Conservation (phyloP, 2,113 vertebrate species). For the Laterallus jamaicensis region DNA sequence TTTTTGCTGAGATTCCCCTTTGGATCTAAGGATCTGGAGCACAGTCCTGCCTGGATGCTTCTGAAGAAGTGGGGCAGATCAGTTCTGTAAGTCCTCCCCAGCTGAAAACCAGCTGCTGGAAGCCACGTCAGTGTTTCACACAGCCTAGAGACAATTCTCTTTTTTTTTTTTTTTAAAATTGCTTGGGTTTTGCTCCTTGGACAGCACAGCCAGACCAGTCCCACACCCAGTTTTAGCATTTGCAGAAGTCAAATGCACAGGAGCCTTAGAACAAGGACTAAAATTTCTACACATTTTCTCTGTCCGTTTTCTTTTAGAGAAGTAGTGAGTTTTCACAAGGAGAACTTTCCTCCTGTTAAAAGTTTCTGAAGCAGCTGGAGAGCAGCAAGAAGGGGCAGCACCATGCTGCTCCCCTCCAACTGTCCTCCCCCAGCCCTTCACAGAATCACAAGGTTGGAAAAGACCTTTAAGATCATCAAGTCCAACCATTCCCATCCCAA, state of each 20-base stretch:
- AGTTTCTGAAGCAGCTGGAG: neutral
- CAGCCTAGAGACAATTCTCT: neutral
- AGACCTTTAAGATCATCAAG: too few species aligned
- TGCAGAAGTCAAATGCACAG: neutral
- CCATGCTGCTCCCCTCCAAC: neutral
- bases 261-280: neutral
- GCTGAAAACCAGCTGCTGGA: neutral
- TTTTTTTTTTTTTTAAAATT: neutral
- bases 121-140: neutral
- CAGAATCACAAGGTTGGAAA: too few species aligned
- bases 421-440: too few species aligned
- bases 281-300: neutral
- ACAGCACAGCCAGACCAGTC: neutral
- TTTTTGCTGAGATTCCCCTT: neutral
- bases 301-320: neutral
- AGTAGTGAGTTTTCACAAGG: neutral
- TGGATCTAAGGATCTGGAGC: neutral
- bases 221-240: neutral
- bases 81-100: neutral
- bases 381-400: neutral
- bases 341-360: neutral
- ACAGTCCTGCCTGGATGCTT: neutral
- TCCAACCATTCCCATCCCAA: too few species aligned
- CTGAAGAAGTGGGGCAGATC: neutral
- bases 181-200: neutral